A percentile compares a stretch with the other conserved stretches of the same genome.
These are phyloP conservation scores for Odontophorus gujanensis DNA, from an alignment of 2,113 vertebrate species.

Conservation along the genomic window DNA sequence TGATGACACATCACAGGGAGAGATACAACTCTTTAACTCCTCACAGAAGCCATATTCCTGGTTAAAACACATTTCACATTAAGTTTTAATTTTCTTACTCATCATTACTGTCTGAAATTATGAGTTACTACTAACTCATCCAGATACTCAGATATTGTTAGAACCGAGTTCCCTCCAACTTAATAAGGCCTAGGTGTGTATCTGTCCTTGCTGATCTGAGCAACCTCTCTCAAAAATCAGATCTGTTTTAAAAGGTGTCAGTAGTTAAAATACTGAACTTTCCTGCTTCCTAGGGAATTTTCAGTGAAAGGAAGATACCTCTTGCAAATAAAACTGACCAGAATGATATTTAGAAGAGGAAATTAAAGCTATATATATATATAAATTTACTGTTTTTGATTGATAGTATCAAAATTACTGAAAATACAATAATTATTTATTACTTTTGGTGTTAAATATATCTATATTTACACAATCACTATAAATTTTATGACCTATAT, in stretches of 20 bases:
- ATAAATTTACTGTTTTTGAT: not conserved
- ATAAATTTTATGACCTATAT: not conserved
- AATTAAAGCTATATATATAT: not conserved
- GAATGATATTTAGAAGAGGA: not conserved
- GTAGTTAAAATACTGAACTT: not conserved
- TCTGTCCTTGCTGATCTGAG: not conserved
- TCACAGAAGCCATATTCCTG: not conserved
- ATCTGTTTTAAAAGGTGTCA: not conserved
- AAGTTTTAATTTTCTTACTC: not conserved
- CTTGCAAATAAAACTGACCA: not conserved
- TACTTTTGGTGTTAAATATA: not conserved
- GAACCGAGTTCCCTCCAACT: rapidly evolving
- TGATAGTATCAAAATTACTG: not conserved
- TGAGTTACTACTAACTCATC: not conserved
- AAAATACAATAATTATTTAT: not conserved
- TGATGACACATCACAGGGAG: not conserved
- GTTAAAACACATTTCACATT: not conserved
- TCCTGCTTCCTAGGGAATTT: not conserved
- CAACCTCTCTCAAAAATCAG: not conserved
- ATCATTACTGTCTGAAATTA: not conserved
- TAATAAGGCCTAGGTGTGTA: rapidly evolving
- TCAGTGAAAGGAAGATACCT: not conserved
- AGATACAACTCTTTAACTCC: not conserved
- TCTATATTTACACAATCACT: not conserved
- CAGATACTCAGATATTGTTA: rapidly evolving